Conservation (phyloP, 2,113 vertebrate genomes). For the Xiphophorus maculatus region DNA sequence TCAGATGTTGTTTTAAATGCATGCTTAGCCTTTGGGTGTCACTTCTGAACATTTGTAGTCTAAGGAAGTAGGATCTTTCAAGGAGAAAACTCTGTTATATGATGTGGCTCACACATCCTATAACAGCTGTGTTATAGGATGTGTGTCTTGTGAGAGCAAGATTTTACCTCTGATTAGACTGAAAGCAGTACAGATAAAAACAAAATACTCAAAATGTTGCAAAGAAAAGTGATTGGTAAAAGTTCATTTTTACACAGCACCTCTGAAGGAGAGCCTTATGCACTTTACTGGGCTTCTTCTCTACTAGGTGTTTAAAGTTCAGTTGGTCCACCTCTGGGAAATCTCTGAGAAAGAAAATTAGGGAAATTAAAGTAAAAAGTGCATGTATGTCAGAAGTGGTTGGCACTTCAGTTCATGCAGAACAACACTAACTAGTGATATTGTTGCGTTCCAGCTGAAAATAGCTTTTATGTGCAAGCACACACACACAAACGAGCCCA, state of each 20-base stretch:
- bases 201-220: background rate
- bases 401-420: background rate
- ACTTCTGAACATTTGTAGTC: constrained; percentile 17
- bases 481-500: no score
- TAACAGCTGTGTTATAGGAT: no score
- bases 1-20: constrained; percentile 54
- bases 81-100: constrained; percentile 12
- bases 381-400: background rate
- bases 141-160: background rate
- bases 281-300: background rate
- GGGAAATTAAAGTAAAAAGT: background rate
- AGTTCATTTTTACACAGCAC: background rate
- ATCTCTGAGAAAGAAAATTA: background rate
- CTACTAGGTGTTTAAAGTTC: background rate
- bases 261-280: background rate
- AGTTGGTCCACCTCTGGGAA: background rate
- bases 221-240: background rate
- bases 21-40: constrained; percentile 49
- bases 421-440: background rate
- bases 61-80: background rate
- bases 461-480: background rate
- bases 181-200: background rate
- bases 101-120: constrained; percentile 21
- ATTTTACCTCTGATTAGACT: background rate
- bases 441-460: background rate